Evolutionary conservation across 2,113 vertebrate genomes (phyloP).

Genomic region (Eclectus roratus): DNA sequence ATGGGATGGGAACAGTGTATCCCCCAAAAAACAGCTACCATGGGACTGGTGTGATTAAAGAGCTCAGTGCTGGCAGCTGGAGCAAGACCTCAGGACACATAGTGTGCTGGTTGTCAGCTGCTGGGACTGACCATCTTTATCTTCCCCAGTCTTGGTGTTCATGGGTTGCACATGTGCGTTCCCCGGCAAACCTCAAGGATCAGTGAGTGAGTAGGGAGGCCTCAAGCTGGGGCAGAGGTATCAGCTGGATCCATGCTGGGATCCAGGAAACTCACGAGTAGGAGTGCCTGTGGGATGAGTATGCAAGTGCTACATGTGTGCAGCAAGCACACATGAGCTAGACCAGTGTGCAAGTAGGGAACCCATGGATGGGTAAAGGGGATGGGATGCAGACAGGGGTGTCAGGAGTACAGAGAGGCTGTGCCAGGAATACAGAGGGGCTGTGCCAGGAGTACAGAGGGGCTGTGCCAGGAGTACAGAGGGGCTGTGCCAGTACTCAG

Average conservation of each 20-base stretch:
- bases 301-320: fast-evolving
- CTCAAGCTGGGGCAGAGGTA: background rate
- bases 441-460: background rate
- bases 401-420: background rate
- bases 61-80: background rate
- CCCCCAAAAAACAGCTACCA: fast-evolving
- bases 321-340: background rate
- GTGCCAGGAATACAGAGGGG: background rate
- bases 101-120: fast-evolving
- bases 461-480: background rate
- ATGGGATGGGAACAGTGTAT: fast-evolving
- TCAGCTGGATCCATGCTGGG: too few species aligned
- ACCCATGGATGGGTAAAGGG: fast-evolving
- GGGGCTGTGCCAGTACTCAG: too few species aligned
- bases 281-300: too few species aligned
- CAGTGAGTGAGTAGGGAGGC: fast-evolving
- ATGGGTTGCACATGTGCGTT: fast-evolving
- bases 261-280: fast-evolving
- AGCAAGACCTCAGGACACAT: background rate
- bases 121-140: fast-evolving
- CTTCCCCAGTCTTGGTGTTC: background rate
- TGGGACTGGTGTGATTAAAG: fast-evolving
- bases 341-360: fast-evolving
- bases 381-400: background rate
- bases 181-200: background rate